Percentiles rank a stretch among this genome's conserved stretches.
Conservation (phyloP, 1,140 invertebrate species). For the Steinernema khuongi region DNA sequence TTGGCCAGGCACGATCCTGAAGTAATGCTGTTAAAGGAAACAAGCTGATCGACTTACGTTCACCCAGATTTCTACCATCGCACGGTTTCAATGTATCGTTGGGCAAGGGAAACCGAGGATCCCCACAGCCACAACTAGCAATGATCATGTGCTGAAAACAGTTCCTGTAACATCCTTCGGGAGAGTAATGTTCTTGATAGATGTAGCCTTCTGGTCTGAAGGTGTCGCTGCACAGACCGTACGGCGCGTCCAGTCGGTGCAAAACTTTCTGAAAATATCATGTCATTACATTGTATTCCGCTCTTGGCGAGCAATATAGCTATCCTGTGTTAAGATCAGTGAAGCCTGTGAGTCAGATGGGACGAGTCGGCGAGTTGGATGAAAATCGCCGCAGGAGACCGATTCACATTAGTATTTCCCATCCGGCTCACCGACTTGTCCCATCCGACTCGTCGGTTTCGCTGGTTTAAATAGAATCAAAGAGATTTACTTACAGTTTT, state of each 20-base stretch:
- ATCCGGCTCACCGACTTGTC: too few species aligned
- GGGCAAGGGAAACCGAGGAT: constrained; percentile 55
- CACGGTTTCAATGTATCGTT: constrained; percentile 48
- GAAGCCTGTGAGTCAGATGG: too few species aligned
- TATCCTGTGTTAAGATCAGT: constrained; percentile 16
- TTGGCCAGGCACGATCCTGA: constrained; percentile 48
- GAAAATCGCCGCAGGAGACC: too few species aligned
- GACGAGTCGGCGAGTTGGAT: too few species aligned
- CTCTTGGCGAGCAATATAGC: neutral
- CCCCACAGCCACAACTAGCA: constrained; percentile 52
- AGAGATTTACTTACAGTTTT: constrained; percentile 45
- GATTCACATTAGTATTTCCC: too few species aligned
- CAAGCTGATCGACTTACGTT: constrained; percentile 36
- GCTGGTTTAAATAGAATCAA: neutral
- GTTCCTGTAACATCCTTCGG: constrained; percentile 57
- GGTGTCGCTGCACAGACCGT: constrained; percentile 52
- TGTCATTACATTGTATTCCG: too few species aligned
- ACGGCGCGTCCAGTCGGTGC: constrained; percentile 50
- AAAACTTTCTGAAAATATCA: constrained; percentile 52
- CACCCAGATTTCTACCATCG: constrained; percentile 42
- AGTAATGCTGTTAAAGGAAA: constrained; percentile 13
- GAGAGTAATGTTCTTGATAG: constrained; percentile 57
- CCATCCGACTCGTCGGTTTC: too few species aligned
- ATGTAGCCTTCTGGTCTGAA: constrained; percentile 55
- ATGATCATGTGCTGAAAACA: constrained; percentile 56